A percentile compares a stretch with the other conserved stretches of the same genome.
Conservation (phyloP, 2,113 vertebrate species). For the Triplophysa dalaica region DNA sequence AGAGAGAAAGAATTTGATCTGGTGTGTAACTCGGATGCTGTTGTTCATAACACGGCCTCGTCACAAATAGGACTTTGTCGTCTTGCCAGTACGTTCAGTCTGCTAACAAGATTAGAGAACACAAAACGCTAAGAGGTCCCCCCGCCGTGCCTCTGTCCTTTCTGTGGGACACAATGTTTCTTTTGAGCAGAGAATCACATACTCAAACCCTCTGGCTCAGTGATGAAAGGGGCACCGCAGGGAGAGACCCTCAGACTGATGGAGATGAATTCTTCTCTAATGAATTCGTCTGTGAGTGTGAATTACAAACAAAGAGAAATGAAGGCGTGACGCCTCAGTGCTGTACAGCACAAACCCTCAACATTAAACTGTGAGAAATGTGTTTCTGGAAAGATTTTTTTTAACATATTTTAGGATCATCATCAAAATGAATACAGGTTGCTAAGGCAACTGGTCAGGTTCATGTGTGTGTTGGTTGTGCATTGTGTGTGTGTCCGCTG, state of each 20-base stretch:
- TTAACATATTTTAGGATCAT: too few relatives aligned
- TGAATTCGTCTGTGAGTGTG: too few relatives aligned
- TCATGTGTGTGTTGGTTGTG: not conserved
- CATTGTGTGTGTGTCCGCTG: not conserved
- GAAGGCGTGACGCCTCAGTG: not conserved
- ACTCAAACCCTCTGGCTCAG: not conserved
- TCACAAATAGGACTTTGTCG: conserved; percentile 69
- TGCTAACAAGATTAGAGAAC: conserved; percentile 73
- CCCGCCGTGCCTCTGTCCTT: conserved; percentile 3
- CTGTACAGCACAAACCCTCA: not conserved
- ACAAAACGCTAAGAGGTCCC: conserved; percentile 64
- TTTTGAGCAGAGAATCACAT: conserved; percentile 16
- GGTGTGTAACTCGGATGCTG: not conserved
- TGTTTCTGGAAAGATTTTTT: too few relatives aligned
- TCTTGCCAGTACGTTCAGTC: conserved; percentile 68
- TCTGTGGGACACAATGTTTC: not conserved
- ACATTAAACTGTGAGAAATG: not conserved
- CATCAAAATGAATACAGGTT: not conserved
- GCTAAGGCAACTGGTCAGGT: not conserved
- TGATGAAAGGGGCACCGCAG: not conserved
- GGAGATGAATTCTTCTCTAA: not conserved
- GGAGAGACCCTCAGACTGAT: not conserved
- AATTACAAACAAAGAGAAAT: not conserved
- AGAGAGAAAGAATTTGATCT: not conserved
- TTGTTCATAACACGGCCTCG: conserved; percentile 22